Conservation (phyloP, 23 tunicate species). For the Ciona savignyi region DNA sequence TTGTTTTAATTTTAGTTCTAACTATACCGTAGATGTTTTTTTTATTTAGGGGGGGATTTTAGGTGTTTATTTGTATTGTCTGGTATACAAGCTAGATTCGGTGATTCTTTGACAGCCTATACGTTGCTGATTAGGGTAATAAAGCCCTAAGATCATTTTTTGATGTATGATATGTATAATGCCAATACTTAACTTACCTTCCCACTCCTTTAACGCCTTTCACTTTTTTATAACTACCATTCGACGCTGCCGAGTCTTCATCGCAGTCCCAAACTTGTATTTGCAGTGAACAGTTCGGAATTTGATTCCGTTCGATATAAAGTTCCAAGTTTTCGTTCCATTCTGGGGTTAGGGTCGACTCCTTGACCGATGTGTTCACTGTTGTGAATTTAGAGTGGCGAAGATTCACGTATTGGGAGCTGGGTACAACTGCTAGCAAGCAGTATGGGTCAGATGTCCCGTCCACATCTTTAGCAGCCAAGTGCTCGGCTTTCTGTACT, state of each 20-base stretch:
- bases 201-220: slow-evolving; percentile 71
- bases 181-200: slow-evolving; percentile 49
- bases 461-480: slow-evolving; percentile 81
- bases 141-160: too few relatives aligned
- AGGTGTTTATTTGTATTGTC: too few relatives aligned
- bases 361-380: slow-evolving; percentile 19
- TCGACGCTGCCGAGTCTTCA: slow-evolving; percentile 28
- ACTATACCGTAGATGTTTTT: too few relatives aligned
- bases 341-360: slow-evolving; percentile 55
- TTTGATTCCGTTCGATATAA: slow-evolving; percentile 24
- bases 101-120: too few relatives aligned
- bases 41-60: too few relatives aligned
- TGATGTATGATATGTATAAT: too few relatives aligned
- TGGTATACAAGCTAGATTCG: too few relatives aligned
- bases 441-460: slow-evolving; percentile 95
- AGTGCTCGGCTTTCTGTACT: slow-evolving; percentile 62
- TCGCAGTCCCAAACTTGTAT: slow-evolving; percentile 89
- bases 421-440: slow-evolving; percentile 31
- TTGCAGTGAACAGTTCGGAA: slow-evolving; percentile 38
- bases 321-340: slow-evolving; percentile 83
- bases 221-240: slow-evolving; percentile 47
- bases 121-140: too few relatives aligned
- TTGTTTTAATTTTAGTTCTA: too few relatives aligned
- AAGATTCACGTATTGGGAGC: slow-evolving; percentile 36
- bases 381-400: slow-evolving; percentile 8